phyloP scores from a whole-genome alignment of 1,140 invertebrate species.

The Dufourea novaeangliae region DNA sequence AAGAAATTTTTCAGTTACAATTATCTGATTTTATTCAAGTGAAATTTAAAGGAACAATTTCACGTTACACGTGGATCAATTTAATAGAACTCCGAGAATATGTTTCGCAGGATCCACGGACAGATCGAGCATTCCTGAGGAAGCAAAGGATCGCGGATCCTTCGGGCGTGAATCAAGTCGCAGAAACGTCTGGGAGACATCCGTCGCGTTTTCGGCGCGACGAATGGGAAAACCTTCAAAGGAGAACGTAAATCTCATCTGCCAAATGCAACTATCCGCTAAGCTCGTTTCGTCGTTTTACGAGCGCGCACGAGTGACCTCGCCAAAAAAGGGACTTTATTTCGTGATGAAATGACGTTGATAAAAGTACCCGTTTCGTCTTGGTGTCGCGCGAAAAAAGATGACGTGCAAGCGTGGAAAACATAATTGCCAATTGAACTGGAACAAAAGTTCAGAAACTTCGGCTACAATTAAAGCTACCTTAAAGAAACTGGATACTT shows the following conservation, averaged over 20 bases:
- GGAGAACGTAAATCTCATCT: constrained; percentile 34
- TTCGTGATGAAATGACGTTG: neutral
- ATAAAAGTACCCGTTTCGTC: neutral
- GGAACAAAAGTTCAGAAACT: too few species aligned
- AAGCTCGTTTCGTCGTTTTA: constrained; percentile 25
- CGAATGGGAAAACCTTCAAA: constrained; percentile 28
- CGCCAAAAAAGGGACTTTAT: neutral
- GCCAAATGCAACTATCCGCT: constrained; percentile 21
- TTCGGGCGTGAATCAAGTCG: constrained; percentile 12
- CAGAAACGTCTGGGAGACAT: neutral
- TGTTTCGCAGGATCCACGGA: neutral
- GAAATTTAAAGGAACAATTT: too few species aligned
- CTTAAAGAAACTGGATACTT: too few species aligned
- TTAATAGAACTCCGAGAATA: neutral
- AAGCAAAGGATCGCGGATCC: neutral
- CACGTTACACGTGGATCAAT: neutral
- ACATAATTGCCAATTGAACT: neutral
- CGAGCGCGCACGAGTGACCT: constrained; percentile 9
- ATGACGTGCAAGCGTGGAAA: neutral
- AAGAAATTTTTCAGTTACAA: too few species aligned
- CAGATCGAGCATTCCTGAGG: neutral
- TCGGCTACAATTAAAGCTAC: too few species aligned
- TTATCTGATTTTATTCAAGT: too few species aligned
- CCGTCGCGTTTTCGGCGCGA: constrained; percentile 1
- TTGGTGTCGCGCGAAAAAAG: neutral